Conservation (phyloP, 2,113 vertebrate genomes). For the Rhynchopsitta pachyrhyncha region DNA sequence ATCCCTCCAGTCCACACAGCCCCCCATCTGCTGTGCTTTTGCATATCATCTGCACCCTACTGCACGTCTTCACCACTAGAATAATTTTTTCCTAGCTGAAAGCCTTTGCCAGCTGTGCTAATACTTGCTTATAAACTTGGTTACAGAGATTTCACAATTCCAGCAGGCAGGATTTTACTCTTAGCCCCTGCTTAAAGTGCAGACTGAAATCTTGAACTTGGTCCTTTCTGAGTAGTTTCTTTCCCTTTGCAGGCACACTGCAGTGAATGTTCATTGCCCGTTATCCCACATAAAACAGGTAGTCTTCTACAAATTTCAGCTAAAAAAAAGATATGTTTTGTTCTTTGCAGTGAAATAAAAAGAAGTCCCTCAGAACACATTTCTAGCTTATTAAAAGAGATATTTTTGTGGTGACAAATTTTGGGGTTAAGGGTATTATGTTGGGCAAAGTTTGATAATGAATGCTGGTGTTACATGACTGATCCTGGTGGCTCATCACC, state of each 20-base stretch:
- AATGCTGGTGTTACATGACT: background rate
- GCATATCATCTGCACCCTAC: background rate
- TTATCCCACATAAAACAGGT: background rate
- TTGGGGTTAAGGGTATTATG: background rate
- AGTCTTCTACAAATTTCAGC: background rate
- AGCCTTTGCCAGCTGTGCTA: slow-evolving; percentile 42
- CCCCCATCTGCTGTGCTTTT: background rate
- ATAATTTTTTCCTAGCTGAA: slow-evolving; percentile 36
- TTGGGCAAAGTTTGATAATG: background rate
- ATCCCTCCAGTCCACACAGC: background rate
- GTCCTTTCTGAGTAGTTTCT: slow-evolving; percentile 29
- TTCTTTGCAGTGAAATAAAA: background rate
- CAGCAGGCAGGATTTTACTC: slow-evolving; percentile 52
- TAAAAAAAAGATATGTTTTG: background rate
- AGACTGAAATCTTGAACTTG: slow-evolving; percentile 39
- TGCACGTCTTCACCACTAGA: slow-evolving; percentile 5
- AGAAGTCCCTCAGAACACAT: background rate
- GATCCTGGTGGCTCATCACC: background rate
- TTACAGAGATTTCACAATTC: slow-evolving; percentile 57
- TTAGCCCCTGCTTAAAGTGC: slow-evolving; percentile 34
- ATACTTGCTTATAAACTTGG: slow-evolving; percentile 32
- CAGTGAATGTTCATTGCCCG: background rate
- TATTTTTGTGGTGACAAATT: background rate
- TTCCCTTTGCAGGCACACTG: background rate
- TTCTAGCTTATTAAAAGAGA: background rate